Percentiles rank a stretch among this genome's conserved stretches.
Evolutionary conservation across 2,888 invertebrate genomes (phyloP).

Genomic region (Chrysolina oricalcia): DNA sequence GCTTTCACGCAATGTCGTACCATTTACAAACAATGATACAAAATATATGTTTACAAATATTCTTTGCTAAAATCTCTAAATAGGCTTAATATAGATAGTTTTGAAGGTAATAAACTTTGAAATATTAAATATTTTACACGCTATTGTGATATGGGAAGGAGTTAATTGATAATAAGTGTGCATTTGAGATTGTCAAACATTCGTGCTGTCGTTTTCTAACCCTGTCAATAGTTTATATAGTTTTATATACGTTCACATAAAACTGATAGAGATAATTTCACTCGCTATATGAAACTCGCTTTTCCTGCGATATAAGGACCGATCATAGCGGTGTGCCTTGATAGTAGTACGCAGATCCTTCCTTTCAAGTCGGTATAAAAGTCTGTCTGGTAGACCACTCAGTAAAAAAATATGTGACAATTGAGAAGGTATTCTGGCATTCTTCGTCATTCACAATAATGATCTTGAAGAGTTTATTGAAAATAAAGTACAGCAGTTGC

Average conservation of each 20-base stretch:
- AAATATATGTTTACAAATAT: background rate
- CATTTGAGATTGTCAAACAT: constrained; percentile 12
- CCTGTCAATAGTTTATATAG: background rate
- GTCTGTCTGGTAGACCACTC: too few species aligned
- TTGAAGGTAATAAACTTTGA: background rate
- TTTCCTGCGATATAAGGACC: too few species aligned
- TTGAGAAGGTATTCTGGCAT: too few species aligned
- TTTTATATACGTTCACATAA: background rate
- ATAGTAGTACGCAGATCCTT: too few species aligned
- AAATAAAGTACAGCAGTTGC: too few species aligned
- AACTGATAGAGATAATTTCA: background rate
- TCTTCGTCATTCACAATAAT: too few species aligned
- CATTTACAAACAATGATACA: background rate
- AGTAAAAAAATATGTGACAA: too few species aligned
- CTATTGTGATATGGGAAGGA: background rate
- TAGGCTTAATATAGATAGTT: background rate
- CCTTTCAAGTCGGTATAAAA: too few species aligned
- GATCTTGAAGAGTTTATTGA: too few species aligned
- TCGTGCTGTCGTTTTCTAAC: background rate
- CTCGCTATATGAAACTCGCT: too few species aligned
- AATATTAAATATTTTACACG: background rate
- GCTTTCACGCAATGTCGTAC: background rate
- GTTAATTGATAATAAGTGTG: background rate
- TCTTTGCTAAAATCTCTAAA: background rate
- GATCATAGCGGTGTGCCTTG: too few species aligned